Percentiles rank a stretch among this genome's conserved stretches.
These are phyloP conservation scores for Lasioglossum pauxillum DNA, from an alignment of 2,888 invertebrate species.

Conservation along the genomic window DNA sequence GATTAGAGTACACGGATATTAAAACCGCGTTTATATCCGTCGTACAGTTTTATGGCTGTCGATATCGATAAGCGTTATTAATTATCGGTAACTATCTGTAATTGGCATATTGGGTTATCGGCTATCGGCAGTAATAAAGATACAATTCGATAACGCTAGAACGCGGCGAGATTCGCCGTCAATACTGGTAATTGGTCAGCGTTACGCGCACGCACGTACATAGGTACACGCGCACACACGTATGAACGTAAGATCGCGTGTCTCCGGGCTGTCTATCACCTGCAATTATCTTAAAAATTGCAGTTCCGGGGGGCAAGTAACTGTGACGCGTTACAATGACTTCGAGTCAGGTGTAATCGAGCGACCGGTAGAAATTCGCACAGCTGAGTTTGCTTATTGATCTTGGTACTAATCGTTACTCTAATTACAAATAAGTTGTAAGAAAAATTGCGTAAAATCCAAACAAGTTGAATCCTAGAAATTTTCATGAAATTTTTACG, in stretches of 20 bases:
- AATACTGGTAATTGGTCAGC: slow-evolving; percentile 19
- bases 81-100: slow-evolving; percentile 58
- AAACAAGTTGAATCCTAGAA: neutral
- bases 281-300: slow-evolving; percentile 53
- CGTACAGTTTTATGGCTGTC: slow-evolving; percentile 39
- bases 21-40: slow-evolving; percentile 35
- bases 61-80: slow-evolving; percentile 58
- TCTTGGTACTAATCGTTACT: neutral
- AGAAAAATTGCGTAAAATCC: neutral
- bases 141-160: slow-evolving; percentile 46
- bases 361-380: neutral
- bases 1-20: slow-evolving; percentile 45
- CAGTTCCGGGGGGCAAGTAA: slow-evolving; percentile 34
- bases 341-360: slow-evolving; percentile 17
- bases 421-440: neutral
- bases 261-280: slow-evolving; percentile 22
- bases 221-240: neutral
- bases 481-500: neutral
- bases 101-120: slow-evolving; percentile 54
- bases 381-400: neutral
- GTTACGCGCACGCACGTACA: neutral
- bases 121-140: slow-evolving; percentile 53
- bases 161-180: slow-evolving; percentile 27
- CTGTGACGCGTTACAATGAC: slow-evolving; percentile 37
- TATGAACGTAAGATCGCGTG: slow-evolving; percentile 44